phyloP scores from a whole-genome alignment of 2,113 vertebrate species.

The Capreolus pygargus region DNA sequence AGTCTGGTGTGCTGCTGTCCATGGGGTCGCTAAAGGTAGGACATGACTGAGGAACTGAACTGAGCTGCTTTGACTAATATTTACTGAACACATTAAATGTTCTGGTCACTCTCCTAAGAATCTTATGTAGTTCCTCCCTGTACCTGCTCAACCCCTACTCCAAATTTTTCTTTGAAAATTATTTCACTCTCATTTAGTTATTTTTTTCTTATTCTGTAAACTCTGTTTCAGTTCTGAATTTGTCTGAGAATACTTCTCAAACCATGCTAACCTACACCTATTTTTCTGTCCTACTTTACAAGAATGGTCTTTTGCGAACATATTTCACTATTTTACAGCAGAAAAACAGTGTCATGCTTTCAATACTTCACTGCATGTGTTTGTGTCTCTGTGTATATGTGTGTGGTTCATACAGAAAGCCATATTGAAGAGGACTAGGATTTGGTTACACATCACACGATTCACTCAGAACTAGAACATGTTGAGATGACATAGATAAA shows the following conservation, averaged over 20 bases:
- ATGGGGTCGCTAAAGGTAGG: accelerated
- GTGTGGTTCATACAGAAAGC: background rate
- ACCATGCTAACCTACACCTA: background rate
- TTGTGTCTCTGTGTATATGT: background rate
- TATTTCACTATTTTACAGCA: background rate
- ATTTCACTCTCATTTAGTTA: background rate
- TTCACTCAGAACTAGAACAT: background rate
- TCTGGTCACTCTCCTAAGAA: background rate
- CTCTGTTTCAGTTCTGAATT: background rate
- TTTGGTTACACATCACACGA: background rate
- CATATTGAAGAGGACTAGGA: background rate
- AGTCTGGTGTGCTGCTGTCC: background rate
- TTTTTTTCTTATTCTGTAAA: background rate
- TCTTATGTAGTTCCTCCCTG: background rate
- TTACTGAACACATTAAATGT: background rate
- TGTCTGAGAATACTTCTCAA: background rate
- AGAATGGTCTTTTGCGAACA: background rate
- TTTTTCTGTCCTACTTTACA: background rate
- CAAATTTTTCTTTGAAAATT: background rate
- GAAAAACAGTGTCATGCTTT: background rate
- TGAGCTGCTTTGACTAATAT: background rate
- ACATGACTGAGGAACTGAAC: background rate
- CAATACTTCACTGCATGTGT: background rate
- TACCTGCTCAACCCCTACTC: background rate
- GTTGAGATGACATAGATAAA: background rate